A percentile compares a stretch with the other conserved stretches of the same genome.
Conservation (phyloP, 2,888 invertebrate genomes). For the Leucophenga montana region DNA sequence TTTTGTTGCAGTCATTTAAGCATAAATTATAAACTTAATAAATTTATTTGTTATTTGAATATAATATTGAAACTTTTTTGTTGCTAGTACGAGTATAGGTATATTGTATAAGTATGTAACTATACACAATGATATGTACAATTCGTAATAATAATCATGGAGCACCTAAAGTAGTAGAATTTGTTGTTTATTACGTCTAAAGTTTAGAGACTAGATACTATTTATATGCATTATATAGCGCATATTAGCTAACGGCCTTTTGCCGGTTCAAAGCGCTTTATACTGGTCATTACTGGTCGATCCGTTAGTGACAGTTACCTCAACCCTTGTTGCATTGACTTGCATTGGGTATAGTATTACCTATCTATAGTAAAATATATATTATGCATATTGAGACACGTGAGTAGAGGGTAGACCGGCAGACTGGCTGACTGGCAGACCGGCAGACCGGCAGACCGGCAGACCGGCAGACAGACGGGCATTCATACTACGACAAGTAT, state of each 20-base stretch:
- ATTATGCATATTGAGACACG: slow-evolving; percentile 28
- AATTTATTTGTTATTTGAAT: slow-evolving; percentile 12
- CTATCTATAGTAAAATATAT: slow-evolving; percentile 2
- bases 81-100: too few species aligned
- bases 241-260: slow-evolving; percentile 38
- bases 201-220: too few species aligned
- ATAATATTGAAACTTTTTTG: slow-evolving; percentile 27
- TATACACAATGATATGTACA: slow-evolving; percentile 30
- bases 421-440: too few species aligned
- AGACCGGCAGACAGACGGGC: too few species aligned
- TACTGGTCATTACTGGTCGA: slow-evolving; percentile 54
- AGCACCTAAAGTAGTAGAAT: slow-evolving; percentile 36
- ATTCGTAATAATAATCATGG: slow-evolving; percentile 18
- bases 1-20: not conserved
- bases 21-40: slow-evolving; percentile 18
- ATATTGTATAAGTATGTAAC: slow-evolving; percentile 24
- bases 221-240: not conserved
- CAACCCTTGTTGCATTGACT: slow-evolving; percentile 29
- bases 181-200: slow-evolving; percentile 33
- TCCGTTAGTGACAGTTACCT: slow-evolving; percentile 29
- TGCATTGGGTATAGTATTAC: not conserved
- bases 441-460: too few species aligned
- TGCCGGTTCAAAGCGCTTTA: slow-evolving; percentile 38
- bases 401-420: not conserved
- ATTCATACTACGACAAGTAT: too few species aligned